Evolutionary conservation across 2,888 invertebrate species (phyloP).

Genomic region (Mycalesis mineus): DNA sequence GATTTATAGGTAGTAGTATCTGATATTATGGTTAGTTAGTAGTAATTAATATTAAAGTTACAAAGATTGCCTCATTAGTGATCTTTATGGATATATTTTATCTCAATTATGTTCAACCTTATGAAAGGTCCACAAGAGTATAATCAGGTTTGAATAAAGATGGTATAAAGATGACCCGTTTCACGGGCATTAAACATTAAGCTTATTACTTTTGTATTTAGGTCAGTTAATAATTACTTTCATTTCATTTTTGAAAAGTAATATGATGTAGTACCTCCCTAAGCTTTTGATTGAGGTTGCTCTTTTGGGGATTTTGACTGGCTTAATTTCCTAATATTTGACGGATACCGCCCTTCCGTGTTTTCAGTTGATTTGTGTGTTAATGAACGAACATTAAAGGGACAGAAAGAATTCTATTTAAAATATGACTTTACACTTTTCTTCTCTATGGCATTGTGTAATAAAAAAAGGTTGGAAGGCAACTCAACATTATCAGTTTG

Average conservation of each 20-base stretch:
- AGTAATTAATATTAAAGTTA: no score
- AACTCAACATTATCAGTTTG: no score
- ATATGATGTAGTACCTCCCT: neutral
- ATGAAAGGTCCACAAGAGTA: conserved; percentile 6
- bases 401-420: no score
- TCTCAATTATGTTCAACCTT: conserved; percentile 8
- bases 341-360: neutral
- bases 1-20: no score
- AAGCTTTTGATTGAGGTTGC: neutral
- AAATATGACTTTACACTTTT: no score
- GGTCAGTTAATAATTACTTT: conserved; percentile 3
- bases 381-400: neutral
- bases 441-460: no score
- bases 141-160: conserved; percentile 15
- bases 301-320: neutral
- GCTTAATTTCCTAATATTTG: neutral
- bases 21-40: no score
- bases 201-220: conserved; percentile 7
- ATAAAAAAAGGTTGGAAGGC: no score
- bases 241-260: conserved; percentile 3
- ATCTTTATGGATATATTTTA: no score
- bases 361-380: neutral
- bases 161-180: conserved; percentile 1
- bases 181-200: conserved; percentile 11
- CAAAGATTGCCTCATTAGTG: no score